Base-by-base conservation (phyloP, 2,797 vertebrate species). In the Phoebastria nigripes region DNA sequence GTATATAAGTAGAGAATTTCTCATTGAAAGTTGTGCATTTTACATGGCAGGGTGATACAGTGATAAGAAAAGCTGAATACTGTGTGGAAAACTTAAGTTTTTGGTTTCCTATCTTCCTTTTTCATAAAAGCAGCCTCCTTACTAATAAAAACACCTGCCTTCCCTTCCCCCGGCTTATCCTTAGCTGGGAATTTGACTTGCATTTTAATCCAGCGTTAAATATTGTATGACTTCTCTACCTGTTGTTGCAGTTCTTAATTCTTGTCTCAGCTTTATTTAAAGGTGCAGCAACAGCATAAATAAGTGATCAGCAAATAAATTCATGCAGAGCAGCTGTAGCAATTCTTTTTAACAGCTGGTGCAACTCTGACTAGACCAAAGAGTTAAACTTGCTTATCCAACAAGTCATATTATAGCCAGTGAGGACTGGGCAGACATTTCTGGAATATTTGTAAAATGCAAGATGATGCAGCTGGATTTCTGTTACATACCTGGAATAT, bases 241-340 rank as follows among this genome's bases (percentile, higher is more conserved):
- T 98, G 95, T 97, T 97, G 96, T 96, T 97, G 96, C 93, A 96
- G 91, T 94, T 44, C 51, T 94, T 95, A 93, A 97, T 97, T 98
- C 94, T 96, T 97, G 78, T 92, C 97, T 96, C 96, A 96, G 96
- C 97, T 98, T 96, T 97, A 96, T 82, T 95, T 96, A 97, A 98
- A 97, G 97, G 97, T 98, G 84, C 94, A 94, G 91, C 93, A 77
- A 28, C 84, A 86, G 93, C 95, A 95, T 94, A 90, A 97, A 69
- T 93, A 97, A 97, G 82, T 97, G 97, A 94, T 96, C 97, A 94
- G 89, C 94, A 96, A 69, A 94, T 94, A 95, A 97, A 98, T 98
- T 98, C 96, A 93, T 97, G 69, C 55, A 89, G 94, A 98, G 87
- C 98, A 98, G 95, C 98, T 98, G 98, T 96, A 84, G 93, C 93